A percentile compares a stretch with the other conserved stretches of the same genome.
Conservation (phyloP, 2,888 invertebrate genomes). For the Nomada ruficornis region DNA sequence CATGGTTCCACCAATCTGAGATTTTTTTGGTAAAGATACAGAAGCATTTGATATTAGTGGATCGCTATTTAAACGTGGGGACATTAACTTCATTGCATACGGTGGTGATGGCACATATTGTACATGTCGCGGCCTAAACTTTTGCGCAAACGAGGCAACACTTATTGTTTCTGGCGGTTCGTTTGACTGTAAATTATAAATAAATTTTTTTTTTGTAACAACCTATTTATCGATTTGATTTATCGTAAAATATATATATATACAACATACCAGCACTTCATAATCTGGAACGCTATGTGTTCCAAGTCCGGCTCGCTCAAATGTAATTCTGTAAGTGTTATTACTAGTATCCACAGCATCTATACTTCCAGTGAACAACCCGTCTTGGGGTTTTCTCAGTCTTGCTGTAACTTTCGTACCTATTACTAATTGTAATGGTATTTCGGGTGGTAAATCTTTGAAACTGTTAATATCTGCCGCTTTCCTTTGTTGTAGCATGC, state of each 20-base stretch:
- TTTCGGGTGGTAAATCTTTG: slow-evolving; percentile 96
- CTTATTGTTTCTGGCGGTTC: slow-evolving; percentile 96
- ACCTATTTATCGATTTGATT: neutral
- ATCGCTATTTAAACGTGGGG: slow-evolving; percentile 87
- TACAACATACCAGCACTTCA: slow-evolving; percentile 90
- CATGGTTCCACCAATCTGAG: slow-evolving; percentile 86
- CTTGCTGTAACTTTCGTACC: slow-evolving; percentile 97
- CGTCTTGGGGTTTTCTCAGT: slow-evolving; percentile 96
- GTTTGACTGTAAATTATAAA: slow-evolving; percentile 87
- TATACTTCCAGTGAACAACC: slow-evolving; percentile 96
- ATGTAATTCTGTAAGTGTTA: slow-evolving; percentile 97
- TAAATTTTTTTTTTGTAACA: neutral
- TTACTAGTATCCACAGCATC: slow-evolving; percentile 98
- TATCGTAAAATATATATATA: neutral
- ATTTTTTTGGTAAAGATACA: slow-evolving; percentile 78
- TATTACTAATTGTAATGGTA: slow-evolving; percentile 96
- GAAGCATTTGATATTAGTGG: slow-evolving; percentile 87
- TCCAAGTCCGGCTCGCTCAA: slow-evolving; percentile 95
- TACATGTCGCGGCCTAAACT: slow-evolving; percentile 90
- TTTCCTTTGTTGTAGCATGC: slow-evolving; percentile 96
- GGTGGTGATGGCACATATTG: slow-evolving; percentile 84
- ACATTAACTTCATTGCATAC: slow-evolving; percentile 80
- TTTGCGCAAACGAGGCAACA: slow-evolving; percentile 92
- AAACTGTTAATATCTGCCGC: slow-evolving; percentile 89
- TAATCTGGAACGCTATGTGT: slow-evolving; percentile 98